phyloP scores from a whole-genome alignment of 2,113 vertebrate species.

The Ibidorhyncha struthersii region DNA sequence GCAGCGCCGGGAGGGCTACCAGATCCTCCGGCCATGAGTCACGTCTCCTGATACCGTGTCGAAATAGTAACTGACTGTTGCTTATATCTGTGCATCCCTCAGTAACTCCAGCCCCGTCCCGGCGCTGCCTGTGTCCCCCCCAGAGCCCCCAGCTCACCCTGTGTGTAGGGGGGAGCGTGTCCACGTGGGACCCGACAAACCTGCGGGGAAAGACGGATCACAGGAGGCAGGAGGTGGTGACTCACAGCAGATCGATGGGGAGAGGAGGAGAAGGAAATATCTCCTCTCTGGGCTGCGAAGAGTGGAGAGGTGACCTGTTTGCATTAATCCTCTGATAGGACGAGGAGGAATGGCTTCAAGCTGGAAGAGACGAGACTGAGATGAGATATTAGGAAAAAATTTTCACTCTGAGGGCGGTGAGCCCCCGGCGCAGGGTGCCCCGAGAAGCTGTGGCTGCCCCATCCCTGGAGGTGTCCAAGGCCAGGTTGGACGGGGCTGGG shows the following conservation, averaged over 20 bases:
- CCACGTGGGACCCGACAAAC: neutral
- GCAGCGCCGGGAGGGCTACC: neutral
- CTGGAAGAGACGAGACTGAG: no score
- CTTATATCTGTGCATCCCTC: neutral
- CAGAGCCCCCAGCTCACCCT: neutral
- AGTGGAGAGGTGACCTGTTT: neutral
- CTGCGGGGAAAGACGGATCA: neutral
- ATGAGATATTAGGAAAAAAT: no score
- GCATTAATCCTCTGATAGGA: neutral
- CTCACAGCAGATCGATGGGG: fast-evolving
- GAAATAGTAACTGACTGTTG: neutral
- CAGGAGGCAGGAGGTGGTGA: neutral
- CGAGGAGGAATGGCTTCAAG: no score
- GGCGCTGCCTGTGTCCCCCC: neutral
- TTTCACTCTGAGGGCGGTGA: no score
- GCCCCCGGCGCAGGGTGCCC: no score
- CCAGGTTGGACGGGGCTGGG: no score
- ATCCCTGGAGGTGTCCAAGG: no score
- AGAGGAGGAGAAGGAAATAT: neutral
- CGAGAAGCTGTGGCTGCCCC: no score
- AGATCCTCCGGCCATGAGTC: neutral
- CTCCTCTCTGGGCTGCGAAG: neutral
- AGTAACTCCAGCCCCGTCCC: neutral
- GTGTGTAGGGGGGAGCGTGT: neutral
- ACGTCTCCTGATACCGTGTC: neutral